A percentile compares a stretch with the other conserved stretches of the same genome.
Conservation (phyloP, 2,888 invertebrate species). For the Liodrosophila aerea region DNA sequence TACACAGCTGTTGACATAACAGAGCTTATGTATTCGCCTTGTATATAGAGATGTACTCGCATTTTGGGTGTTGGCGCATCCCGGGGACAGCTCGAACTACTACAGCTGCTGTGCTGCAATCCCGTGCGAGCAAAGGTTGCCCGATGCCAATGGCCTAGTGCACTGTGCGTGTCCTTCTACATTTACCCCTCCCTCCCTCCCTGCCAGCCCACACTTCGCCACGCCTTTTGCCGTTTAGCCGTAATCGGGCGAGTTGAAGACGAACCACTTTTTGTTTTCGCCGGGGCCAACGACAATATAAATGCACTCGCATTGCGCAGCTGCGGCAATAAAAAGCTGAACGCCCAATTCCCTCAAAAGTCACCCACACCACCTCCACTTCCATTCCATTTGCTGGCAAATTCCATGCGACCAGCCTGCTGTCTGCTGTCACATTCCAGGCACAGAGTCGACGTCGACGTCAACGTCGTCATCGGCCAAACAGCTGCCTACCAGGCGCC, state of each 20-base stretch:
- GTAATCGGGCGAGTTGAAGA: conserved; percentile 31
- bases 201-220: conserved; percentile 14
- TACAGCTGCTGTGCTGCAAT: conserved; percentile 60
- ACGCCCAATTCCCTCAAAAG: conserved; percentile 61
- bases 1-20: conserved; percentile 30
- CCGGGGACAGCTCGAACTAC: conserved; percentile 41
- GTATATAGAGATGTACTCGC: too few relatives aligned
- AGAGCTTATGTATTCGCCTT: conserved; percentile 12
- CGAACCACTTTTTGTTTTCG: conserved; percentile 28
- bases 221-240: conserved; percentile 38
- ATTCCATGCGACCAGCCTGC: conserved; percentile 6
- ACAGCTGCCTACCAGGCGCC: conserved; percentile 75
- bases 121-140: conserved; percentile 63
- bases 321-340: conserved; percentile 60
- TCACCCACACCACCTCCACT: neutral
- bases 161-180: conserved; percentile 45
- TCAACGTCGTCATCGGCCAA: conserved; percentile 63
- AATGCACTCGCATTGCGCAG: conserved; percentile 50
- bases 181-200: conserved; percentile 1
- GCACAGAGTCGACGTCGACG: conserved; percentile 25
- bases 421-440: conserved; percentile 54
- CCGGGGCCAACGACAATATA: conserved; percentile 50
- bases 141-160: conserved; percentile 75
- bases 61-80: conserved; percentile 45
- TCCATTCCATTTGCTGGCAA: neutral